Conservation (phyloP, 2,113 vertebrate species). For the Speoplatyrhinus poulsoni region DNA sequence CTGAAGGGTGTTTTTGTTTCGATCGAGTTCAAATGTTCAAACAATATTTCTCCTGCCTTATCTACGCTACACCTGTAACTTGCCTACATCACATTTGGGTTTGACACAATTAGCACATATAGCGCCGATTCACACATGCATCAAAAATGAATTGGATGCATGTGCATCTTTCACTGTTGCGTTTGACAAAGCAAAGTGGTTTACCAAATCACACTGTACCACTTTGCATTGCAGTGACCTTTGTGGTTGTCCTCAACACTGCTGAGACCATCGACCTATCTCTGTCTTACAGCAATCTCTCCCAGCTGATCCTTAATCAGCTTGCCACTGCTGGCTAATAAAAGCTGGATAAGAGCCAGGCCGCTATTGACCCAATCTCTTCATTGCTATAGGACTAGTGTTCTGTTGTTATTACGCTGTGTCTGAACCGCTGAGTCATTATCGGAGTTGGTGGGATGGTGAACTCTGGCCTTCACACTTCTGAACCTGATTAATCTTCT, state of each 20-base stretch:
- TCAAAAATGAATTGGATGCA: not conserved
- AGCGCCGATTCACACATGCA: too few species aligned
- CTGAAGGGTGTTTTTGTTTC: too few species aligned
- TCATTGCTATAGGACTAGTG: constrained; percentile 31
- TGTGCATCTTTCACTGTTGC: not conserved
- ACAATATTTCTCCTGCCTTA: too few species aligned
- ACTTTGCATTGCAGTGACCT: not conserved
- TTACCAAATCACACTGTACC: too few species aligned
- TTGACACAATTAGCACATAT: too few species aligned
- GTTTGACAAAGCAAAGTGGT: too few species aligned
- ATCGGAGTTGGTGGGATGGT: not conserved
- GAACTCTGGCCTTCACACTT: not conserved
- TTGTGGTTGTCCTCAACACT: not conserved
- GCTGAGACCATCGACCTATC: constrained; percentile 21
- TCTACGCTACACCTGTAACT: too few species aligned
- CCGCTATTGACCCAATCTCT: constrained; percentile 41
- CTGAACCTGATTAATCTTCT: not conserved
- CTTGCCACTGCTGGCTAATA: constrained; percentile 66
- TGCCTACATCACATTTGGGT: too few species aligned
- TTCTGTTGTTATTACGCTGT: not conserved
- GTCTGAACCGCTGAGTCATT: not conserved
- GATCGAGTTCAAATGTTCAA: too few species aligned
- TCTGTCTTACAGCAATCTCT: constrained; percentile 27
- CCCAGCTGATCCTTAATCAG: constrained; percentile 67
- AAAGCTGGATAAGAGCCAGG: constrained; percentile 65